Base-by-base conservation (phyloP, 2,113 vertebrate genomes). In the Mystacornis crossleyi region DNA sequence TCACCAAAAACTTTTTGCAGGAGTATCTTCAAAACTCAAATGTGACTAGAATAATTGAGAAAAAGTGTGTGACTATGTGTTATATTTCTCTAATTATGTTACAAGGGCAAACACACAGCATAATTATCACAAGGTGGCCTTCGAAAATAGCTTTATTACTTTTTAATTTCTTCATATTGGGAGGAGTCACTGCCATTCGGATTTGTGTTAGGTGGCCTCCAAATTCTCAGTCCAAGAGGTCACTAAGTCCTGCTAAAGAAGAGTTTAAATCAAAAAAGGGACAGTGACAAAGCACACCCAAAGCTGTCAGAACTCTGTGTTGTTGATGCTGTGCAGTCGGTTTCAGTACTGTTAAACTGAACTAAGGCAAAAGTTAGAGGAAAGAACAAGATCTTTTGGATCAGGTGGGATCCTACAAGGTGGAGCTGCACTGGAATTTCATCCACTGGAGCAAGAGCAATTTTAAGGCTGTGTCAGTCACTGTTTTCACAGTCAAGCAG, bases 151-250 rank as follows among this genome's bases (percentile, higher is more conserved):
- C 4, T 58, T 54, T 58, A 14, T 42, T 55, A 19, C 4, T 62
- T 87, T 89, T 71, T 64, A 10, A 26, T 61, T 42, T 60, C 43
- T 69, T 77, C 1, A 0, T 43, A 17, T 0, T 9, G 1, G 23
- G 11, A 90, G 12, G 18, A 47, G 10, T 47, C n/a, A 20, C 20
- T 36, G 36, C 18, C n/a, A 20, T 2, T 25, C 14, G 31, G 38
- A 43, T 75, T 80, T 28, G 16, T 43, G 19, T 47, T 51, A 50
- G 6, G 7, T 48, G 16, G 14, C 15, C n/a, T 78, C 24, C 50
- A 65, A 23, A 24, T 45, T 71, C 45, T 79, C 23, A 31, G 20
- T 43, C 6, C 11, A 36, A 73, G n/a, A 72, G 12, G 18, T 85
- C 36, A 36, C 6, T 1, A 18, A 65, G 12, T 12, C 36, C 18